Base-by-base conservation (phyloP, 2,888 invertebrate species). In the Euzetes globulus region DNA sequence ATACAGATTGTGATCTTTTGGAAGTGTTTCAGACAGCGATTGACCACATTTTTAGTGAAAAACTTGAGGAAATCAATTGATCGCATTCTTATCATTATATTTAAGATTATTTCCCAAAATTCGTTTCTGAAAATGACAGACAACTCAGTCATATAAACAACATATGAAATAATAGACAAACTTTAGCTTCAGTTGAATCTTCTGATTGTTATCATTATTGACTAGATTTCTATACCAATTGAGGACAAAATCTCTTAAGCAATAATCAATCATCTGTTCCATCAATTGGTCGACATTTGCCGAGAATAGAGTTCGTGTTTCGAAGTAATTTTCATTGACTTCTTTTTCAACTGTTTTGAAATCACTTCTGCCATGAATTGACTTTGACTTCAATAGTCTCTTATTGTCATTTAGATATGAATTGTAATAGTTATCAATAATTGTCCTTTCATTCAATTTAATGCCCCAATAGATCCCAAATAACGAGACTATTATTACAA, bases 261-360 rank as follows among this genome's bases (percentile, higher is more conserved):
- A 84, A 82, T 90, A 87, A 82, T 93, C 92, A 78, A 93, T 86
- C 55, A 94, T 85, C 81, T 92, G 90, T 80, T 92, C 91, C 33
- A 94, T 83, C 78, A 91, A 88, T 79, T 89, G 88, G 81, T 94
- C 94, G 50, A 94, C 90, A 75, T 91, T 90, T 77, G 91, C 87
- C 58, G 91, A 81, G 25, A 82, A 75, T 2, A 78, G 55, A 52
- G 76, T 71, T 19, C 77, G 75, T 11, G 65, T 63, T 13, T 47
- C 19, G 60, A 75, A 75, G 60, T 63, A 72, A 37, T 75, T 75
- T 17, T 68, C 68, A n/a, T 11, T 68, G 7, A 33, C 7, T 6
- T 60, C 29, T 27, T 60, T 19, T 1, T 19, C 3, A n/a, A 19
- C n/a, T 52, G 45, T 45, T 22, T 45, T 33, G 68, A 13, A 22